Base-by-base conservation (phyloP, 2,113 vertebrate species). In the Neolamprologus kungweensis region DNA sequence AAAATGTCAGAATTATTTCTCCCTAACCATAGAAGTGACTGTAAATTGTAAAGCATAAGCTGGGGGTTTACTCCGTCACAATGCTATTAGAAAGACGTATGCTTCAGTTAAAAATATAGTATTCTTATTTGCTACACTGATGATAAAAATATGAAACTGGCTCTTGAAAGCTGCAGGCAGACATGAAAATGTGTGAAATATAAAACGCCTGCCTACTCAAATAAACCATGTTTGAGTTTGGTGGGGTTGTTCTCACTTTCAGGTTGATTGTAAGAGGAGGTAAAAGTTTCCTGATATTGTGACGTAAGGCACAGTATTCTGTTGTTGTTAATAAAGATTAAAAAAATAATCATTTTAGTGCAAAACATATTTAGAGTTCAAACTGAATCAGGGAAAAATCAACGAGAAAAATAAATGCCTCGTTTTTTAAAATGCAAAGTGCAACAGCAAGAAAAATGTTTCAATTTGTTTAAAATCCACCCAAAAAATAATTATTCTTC, bases 111-210 rank as follows among this genome's bases (percentile, higher is more conserved):
- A 47, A 84, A 71, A 71, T 23, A 1, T 4, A 31, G 19, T 51
- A 5, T n/a, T 47, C 5, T 19, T 50, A 51, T 33, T 78, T 51
- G 28, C 42, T 28, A 26, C 23, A 78, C 42, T 78, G 42, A 12
- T 23, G 17, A 13, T n/a, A 19, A 28, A 28, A 60, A 82, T 37
- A 58, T 58, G 23, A 91, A 78, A 79, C 14, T 11, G 12, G 4
- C 19, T 80, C 9, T 31, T 13, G 37, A 2, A 84, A 33, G 45
- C 26, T 78, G 26, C 73, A 51, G 10, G 2, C 26, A 13, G 26
- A 33, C 17, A n/a, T 51, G 4, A 93, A 45, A 65, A 86, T 86
- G 60, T 93, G 50, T 71, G 7, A 86, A 88, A 83, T 23, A 63
- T 23, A 8, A 7, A 80, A 58, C 51, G 10, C 14, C 73, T 81